Evolutionary conservation across 2,797 vertebrate genomes (phyloP), one percentile per base, ranked within the genome.

Genomic region (Eulemur rubriventer): DNA sequence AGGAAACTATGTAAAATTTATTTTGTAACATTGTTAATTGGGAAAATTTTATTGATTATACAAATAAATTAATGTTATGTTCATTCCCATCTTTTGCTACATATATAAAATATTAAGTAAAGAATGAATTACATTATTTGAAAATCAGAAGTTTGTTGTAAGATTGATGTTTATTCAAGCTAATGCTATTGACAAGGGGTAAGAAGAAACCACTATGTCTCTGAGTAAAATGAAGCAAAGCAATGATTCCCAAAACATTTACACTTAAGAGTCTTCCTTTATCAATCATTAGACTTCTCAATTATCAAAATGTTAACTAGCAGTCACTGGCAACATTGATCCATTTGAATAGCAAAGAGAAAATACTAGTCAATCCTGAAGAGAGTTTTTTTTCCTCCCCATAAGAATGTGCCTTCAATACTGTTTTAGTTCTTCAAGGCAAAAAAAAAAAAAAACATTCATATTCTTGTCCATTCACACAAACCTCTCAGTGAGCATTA

Each of bases 391-490:
- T 91, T 97, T 93, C 92, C 16, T 95, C 86, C 30, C 38, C n/a
- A 93, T 96, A 93, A 98, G 93, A 98, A 98, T 96, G 97, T 96
- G 93, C 41, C 96, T 98, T 98, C 97, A 97, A 83, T 92, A 92
- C 94, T 70, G 91, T 93, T 97, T 55, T 67, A 96, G 93, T 95
- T 84, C 97, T 98, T 98, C 96, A 88, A 92, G n/a, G 72, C 48
- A 38, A 82, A 57, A 61, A 38, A 82, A 57, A 72, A 93, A 78
- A 75, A 89, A 97, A 97, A 97, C 98, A 98, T 96, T 98, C 95
- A 98, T 98, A 98, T 98, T 98, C 98, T 97, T 97, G 98, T 97
- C 98, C 98, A 98, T 96, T 98, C 97, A 98, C 98, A 98, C 97
- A 98, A 95, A 97, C 91, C 97, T 98, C 97, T 98, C 95, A 96